Evolutionary conservation across 2,113 vertebrate genomes (phyloP).

Genomic region (Sorex araneus): DNA sequence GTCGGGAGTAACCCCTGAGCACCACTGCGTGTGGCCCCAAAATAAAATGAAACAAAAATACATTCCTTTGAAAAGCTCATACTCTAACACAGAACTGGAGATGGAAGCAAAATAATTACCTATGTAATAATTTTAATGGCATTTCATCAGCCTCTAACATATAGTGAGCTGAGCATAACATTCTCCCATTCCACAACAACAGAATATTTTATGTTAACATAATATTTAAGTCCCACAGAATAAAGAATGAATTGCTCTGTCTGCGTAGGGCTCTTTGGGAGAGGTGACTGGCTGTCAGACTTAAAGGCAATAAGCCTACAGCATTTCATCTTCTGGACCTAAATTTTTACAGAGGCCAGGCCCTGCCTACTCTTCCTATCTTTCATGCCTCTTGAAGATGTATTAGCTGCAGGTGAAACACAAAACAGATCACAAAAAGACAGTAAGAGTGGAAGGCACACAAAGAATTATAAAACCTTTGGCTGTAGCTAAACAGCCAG

Average conservation of each 20-base stretch:
- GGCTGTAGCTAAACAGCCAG: not conserved
- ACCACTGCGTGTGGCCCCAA: no score
- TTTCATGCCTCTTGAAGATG: not conserved
- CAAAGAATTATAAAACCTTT: not conserved
- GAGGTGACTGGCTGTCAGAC: not conserved
- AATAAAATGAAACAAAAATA: no score
- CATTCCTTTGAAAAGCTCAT: no score
- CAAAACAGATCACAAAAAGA: not conserved
- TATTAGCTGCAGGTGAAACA: not conserved
- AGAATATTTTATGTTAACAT: not conserved
- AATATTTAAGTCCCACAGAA: not conserved
- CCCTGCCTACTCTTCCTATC: not conserved
- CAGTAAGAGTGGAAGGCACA: not conserved
- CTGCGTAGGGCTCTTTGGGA: not conserved
- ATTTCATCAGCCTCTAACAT: slow-evolving; percentile 12
- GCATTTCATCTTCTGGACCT: not conserved
- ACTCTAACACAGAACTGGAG: no score
- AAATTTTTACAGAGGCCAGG: not conserved
- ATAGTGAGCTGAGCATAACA: not conserved
- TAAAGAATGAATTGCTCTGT: not conserved
- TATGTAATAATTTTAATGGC: not conserved
- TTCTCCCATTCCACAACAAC: not conserved
- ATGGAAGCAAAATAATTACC: slow-evolving; percentile 3
- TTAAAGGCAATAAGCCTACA: not conserved
- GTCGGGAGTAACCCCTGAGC: no score